Evolutionary conservation across 1,140 invertebrate genomes (phyloP).

Genomic region (Drosophila nebulosa): DNA sequence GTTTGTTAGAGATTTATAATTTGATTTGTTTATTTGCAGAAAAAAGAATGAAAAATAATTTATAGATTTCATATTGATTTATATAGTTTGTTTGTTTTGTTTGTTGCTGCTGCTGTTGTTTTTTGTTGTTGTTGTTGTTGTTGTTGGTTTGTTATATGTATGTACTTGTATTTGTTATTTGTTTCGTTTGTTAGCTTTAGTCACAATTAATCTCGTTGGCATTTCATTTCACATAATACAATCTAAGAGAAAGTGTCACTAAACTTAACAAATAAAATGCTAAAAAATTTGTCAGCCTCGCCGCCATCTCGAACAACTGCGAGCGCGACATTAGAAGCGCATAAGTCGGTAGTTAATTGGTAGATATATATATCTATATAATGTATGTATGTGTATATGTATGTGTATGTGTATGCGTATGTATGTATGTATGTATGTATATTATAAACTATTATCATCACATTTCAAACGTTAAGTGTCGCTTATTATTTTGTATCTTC

Average conservation of each 20-base stretch:
- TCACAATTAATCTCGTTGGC: constrained; percentile 75
- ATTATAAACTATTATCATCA: constrained; percentile 78
- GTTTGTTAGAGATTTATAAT: constrained; percentile 8
- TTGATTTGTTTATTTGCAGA: background rate
- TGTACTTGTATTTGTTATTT: constrained; percentile 11
- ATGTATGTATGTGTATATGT: constrained; percentile 21
- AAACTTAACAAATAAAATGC: constrained; percentile 78
- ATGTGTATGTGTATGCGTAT: constrained; percentile 1
- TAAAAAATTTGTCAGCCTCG: constrained; percentile 68
- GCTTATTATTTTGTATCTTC: constrained; percentile 37
- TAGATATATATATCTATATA: constrained; percentile 20
- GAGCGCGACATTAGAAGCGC: constrained; percentile 48
- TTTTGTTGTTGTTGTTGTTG: constrained; percentile 33
- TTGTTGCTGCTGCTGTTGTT: constrained; percentile 7
- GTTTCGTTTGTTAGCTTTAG: constrained; percentile 49
- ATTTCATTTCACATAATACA: constrained; percentile 43
- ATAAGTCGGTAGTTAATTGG: constrained; percentile 51
- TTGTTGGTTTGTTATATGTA: constrained; percentile 20
- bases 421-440: constrained; percentile 48
- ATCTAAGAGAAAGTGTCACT: constrained; percentile 66
- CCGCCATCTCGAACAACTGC: constrained; percentile 42
- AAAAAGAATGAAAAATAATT: constrained; percentile 28
- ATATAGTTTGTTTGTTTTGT: constrained; percentile 11
- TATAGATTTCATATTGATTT: constrained; percentile 27
- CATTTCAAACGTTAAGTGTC: constrained; percentile 76